Evolutionary conservation across 2,113 vertebrate genomes (phyloP).

Genomic region (Poeciliopsis prolifica): DNA sequence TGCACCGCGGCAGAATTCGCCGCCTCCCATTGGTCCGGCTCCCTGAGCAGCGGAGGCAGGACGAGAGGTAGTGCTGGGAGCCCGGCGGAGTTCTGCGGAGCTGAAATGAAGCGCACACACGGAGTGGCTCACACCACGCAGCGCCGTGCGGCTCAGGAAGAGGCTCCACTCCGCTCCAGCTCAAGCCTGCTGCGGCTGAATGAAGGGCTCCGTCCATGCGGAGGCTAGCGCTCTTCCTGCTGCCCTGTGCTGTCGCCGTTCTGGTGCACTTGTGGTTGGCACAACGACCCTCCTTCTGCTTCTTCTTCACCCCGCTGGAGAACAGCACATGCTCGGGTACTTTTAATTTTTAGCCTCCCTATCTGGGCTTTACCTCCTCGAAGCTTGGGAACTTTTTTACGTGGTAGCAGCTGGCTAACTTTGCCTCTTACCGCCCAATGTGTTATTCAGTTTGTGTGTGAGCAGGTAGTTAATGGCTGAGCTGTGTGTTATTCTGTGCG

Average conservation of each 20-base stretch:
- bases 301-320: conserved; percentile 60
- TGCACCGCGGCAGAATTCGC: conserved; percentile 31
- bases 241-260: conserved; percentile 89
- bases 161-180: conserved; percentile 50
- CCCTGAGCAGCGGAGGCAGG: conserved; percentile 61
- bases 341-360: conserved; percentile 29
- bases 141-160: conserved; percentile 46
- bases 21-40: conserved; percentile 71
- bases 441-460: conserved; percentile 14
- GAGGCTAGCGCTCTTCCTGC: conserved; percentile 85
- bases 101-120: conserved; percentile 52
- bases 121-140: conserved; percentile 42
- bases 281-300: conserved; percentile 61
- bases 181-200: conserved; percentile 62
- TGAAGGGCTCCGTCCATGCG: conserved; percentile 87
- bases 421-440: conserved; percentile 20
- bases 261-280: conserved; percentile 90
- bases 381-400: conserved; percentile 52
- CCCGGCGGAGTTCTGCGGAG: conserved; percentile 57
- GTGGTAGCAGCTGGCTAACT: conserved; percentile 35
- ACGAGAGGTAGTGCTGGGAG: conserved; percentile 61
- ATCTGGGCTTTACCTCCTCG: conserved; percentile 13
- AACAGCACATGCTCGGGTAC: conserved; percentile 71
- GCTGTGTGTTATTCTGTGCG: not conserved
- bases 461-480: conserved; percentile 27